A percentile compares a stretch with the other conserved stretches of the same genome.
Evolutionary conservation across 2,113 vertebrate genomes (phyloP).

Genomic region (Phyllostomus hastatus): DNA sequence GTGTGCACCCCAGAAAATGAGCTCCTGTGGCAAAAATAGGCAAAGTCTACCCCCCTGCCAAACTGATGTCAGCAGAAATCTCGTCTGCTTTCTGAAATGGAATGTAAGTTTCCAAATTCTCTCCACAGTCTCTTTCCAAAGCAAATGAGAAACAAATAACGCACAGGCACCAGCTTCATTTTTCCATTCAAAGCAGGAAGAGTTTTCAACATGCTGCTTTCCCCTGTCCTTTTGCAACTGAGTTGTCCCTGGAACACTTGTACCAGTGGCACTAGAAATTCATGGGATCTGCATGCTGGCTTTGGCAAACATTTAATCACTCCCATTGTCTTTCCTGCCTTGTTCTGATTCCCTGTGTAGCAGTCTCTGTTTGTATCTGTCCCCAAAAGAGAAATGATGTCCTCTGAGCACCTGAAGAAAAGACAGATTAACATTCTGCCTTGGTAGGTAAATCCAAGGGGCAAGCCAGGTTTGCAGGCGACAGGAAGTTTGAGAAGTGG

Average conservation of each 20-base stretch:
- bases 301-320: neutral
- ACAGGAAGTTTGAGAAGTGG: neutral
- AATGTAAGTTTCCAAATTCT: conserved; percentile 48
- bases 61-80: conserved; percentile 44
- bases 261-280: neutral
- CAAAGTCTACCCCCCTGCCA: neutral
- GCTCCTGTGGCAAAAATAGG: neutral
- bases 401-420: neutral
- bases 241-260: neutral
- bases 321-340: neutral
- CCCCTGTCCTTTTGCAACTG: neutral
- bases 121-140: conserved; percentile 45
- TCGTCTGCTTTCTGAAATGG: conserved; percentile 30
- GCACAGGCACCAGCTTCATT: neutral
- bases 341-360: neutral
- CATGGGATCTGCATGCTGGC: neutral
- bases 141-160: conserved; percentile 66
- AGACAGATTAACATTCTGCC: neutral
- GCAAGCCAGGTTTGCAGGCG: accelerated
- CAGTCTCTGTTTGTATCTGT: neutral
- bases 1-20: conserved; percentile 26
- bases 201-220: neutral
- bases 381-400: neutral
- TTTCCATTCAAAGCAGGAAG: neutral
- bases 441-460: neutral